Percentiles rank a stretch among this genome's conserved stretches.
Conservation (phyloP, 1,140 invertebrate species). For the Atta texana region DNA sequence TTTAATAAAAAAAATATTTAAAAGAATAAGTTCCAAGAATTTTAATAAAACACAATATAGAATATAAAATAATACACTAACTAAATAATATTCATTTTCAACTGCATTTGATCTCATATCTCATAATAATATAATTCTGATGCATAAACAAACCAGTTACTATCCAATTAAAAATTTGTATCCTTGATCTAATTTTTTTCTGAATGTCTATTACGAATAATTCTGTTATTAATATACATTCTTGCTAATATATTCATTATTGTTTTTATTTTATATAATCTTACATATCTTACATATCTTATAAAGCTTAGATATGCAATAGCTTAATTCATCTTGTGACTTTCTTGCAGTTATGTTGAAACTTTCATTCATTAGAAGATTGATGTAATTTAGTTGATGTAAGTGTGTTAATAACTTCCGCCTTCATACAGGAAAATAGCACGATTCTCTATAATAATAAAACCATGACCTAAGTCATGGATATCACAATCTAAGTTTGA, state of each 20-base stretch:
- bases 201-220: neutral
- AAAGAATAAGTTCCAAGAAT: neutral
- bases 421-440: slow-evolving; percentile 27
- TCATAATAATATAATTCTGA: neutral
- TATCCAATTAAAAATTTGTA: neutral
- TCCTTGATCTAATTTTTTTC: slow-evolving; percentile 24
- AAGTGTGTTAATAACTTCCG: slow-evolving; percentile 59
- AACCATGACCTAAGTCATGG: slow-evolving; percentile 2
- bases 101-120: neutral
- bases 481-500: slow-evolving; percentile 18
- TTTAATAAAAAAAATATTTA: neutral
- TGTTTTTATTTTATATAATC: neutral
- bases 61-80: neutral
- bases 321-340: neutral
- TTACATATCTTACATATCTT: slow-evolving; percentile 10
- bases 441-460: slow-evolving; percentile 24
- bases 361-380: slow-evolving; percentile 21
- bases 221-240: neutral
- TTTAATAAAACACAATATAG: neutral
- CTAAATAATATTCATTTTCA: neutral
- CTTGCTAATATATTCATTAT: slow-evolving; percentile 13
- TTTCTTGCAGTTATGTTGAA: neutral
- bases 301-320: neutral
- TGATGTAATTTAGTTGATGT: slow-evolving; percentile 47
- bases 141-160: neutral